Conservation (phyloP, 2,888 invertebrate genomes). For the Coenonympha glycerion region DNA sequence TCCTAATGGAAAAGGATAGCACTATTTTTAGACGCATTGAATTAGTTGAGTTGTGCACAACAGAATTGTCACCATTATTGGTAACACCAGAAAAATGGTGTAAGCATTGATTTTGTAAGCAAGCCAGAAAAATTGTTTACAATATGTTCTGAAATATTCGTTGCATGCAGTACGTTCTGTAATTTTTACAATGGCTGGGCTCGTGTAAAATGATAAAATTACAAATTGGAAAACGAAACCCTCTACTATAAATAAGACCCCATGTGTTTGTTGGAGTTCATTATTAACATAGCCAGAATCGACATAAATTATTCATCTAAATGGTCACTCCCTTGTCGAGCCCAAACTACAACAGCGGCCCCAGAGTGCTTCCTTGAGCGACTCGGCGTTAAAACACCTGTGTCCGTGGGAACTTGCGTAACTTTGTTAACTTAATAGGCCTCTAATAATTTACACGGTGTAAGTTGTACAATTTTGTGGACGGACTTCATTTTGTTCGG, state of each 20-base stretch:
- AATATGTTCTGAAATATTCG: no score
- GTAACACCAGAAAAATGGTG: no score
- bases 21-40: no score
- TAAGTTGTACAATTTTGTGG: background rate
- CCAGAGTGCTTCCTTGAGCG: conserved; percentile 33
- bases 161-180: no score
- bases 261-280: conserved; percentile 33
- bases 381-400: conserved; percentile 37
- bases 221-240: background rate
- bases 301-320: conserved; percentile 44
- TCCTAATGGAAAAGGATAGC: no score
- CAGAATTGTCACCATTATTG: no score
- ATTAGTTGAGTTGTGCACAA: no score
- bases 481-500: background rate
- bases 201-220: background rate
- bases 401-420: conserved; percentile 38
- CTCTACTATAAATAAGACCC: conserved; percentile 19
- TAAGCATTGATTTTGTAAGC: no score
- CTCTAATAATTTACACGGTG: background rate
- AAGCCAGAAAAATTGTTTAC: no score
- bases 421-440: conserved; percentile 17
- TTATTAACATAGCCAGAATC: conserved; percentile 31
- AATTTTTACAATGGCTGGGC: background rate
- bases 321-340: conserved; percentile 36
- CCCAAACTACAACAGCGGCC: conserved; percentile 32